phyloP scores from a whole-genome alignment of 2,797 vertebrate species.

The Apodemus agrarius region DNA sequence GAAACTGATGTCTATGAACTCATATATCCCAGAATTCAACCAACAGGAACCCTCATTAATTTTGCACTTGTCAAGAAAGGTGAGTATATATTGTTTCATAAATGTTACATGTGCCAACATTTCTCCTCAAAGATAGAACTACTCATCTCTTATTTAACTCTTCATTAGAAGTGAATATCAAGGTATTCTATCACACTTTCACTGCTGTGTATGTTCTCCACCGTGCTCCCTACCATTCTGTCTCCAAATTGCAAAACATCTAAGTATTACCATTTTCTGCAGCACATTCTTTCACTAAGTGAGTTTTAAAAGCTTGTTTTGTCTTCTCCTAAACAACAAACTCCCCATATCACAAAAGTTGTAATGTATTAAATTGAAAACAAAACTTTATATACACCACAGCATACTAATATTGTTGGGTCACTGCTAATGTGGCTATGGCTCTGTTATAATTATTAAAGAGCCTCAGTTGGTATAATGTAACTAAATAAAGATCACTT shows the following conservation, averaged over 20 bases:
- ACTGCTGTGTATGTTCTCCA: background rate
- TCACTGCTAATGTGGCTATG: background rate
- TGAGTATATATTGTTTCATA: background rate
- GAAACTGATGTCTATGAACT: background rate
- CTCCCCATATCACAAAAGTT: background rate
- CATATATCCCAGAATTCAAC: background rate
- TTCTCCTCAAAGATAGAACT: background rate
- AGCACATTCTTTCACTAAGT: slow-evolving; percentile 2
- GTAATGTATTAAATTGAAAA: slow-evolving; percentile 70
- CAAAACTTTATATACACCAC: background rate
- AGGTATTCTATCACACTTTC: background rate
- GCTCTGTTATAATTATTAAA: slow-evolving; percentile 45
- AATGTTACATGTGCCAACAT: background rate
- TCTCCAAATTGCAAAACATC: background rate
- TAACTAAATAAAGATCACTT: slow-evolving; percentile 49
- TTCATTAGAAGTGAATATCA: background rate
- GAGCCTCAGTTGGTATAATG: slow-evolving; percentile 44
- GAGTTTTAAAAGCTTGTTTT: slow-evolving; percentile 47
- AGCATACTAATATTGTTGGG: slow-evolving; percentile 27
- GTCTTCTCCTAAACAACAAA: slow-evolving; percentile 45
- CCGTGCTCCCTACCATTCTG: background rate
- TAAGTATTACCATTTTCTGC: background rate
- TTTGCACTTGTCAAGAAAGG: background rate
- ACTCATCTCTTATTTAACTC: background rate
- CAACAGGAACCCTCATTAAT: background rate